Percentiles rank a stretch among this genome's conserved stretches.
These are phyloP conservation scores for Eumeta japonica DNA, from an alignment of 1,140 invertebrate genomes.

Conservation along the genomic window DNA sequence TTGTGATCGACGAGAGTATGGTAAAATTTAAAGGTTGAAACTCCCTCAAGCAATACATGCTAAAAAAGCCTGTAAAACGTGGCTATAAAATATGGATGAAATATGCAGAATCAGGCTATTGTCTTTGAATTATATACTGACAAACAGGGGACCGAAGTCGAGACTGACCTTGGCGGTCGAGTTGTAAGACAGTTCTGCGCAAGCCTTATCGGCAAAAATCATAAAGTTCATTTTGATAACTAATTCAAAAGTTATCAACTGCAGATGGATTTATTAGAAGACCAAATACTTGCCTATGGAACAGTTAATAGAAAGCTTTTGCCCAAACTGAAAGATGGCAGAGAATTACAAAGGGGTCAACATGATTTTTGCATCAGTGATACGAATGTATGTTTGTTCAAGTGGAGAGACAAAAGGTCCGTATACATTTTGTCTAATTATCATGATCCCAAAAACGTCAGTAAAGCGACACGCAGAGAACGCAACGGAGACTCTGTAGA, in stretches of 20 bases:
- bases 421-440: conserved; percentile 11
- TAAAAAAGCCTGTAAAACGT: too few relatives aligned
- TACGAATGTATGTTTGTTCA: conserved; percentile 1
- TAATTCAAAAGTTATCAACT: conserved; percentile 10
- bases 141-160: background rate
- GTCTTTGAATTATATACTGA: conserved; percentile 11
- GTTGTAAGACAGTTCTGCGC: background rate
- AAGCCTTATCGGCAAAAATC: conserved; percentile 6
- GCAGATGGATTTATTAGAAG: conserved; percentile 5
- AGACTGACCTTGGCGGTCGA: conserved; percentile 1
- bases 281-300: conserved; percentile 7
- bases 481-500: conserved; percentile 5
- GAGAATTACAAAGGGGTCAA: conserved; percentile 6
- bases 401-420: conserved; percentile 11
- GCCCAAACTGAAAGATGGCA: conserved; percentile 9
- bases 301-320: conserved; percentile 9
- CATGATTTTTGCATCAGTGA: conserved; percentile 9
- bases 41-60: too few relatives aligned
- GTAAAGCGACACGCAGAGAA: conserved; percentile 8
- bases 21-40: too few relatives aligned
- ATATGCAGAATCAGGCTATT: too few relatives aligned
- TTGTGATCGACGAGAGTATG: too few relatives aligned
- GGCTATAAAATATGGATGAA: too few relatives aligned
- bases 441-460: conserved; percentile 7
- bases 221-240: conserved; percentile 13